Evolutionary conservation across 2,888 invertebrate species (phyloP).

Genomic region (Drosophila sordidapex): DNA sequence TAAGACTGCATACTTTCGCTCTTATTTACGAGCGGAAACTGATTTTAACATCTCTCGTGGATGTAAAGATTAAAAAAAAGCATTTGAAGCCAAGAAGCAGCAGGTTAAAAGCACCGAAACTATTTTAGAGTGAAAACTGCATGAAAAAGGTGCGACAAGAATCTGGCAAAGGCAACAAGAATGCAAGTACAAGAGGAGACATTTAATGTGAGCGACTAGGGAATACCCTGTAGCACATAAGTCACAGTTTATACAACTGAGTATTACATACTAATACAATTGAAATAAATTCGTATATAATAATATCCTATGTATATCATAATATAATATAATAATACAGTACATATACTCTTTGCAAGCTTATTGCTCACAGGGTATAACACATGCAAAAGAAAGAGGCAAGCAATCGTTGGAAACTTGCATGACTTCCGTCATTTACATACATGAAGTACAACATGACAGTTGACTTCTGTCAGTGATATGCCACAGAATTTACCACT

Average conservation of each 20-base stretch:
- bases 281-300: background rate
- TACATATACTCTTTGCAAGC: slow-evolving; percentile 2
- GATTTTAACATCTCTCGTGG: slow-evolving; percentile 46
- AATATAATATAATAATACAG: background rate
- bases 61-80: slow-evolving; percentile 52
- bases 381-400: slow-evolving; percentile 6
- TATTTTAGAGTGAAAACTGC: slow-evolving; percentile 23
- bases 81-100: slow-evolving; percentile 18
- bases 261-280: background rate
- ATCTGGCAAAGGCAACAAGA: background rate
- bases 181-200: background rate
- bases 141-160: slow-evolving; percentile 17
- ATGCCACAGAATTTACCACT: slow-evolving; percentile 81
- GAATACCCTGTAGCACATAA: background rate
- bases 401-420: slow-evolving; percentile 47
- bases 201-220: background rate
- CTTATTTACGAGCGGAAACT: slow-evolving; percentile 60
- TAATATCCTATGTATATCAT: background rate
- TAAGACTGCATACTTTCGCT: slow-evolving; percentile 58
- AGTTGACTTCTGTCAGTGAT: slow-evolving; percentile 83
- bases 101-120: slow-evolving; percentile 29
- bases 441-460: slow-evolving; percentile 78
- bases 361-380: slow-evolving; percentile 17
- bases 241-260: background rate
- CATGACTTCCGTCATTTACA: slow-evolving; percentile 82